Conservation (phyloP, 2,113 vertebrate genomes). For the Actinemys pallida region DNA sequence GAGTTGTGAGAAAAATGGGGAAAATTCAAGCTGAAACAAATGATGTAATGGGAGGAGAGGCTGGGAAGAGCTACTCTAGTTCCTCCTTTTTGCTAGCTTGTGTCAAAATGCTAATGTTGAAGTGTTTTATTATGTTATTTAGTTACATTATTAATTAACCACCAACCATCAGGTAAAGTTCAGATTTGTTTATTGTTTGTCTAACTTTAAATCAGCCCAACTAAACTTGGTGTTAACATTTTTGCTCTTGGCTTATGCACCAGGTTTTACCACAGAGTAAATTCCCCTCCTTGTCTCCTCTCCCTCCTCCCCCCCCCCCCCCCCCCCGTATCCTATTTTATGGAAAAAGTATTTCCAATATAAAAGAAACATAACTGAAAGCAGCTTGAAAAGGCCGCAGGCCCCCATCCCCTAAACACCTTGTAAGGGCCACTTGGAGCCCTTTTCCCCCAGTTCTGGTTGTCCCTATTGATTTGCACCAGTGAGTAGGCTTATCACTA, state of each 20-base stretch:
- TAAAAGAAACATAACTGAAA: neutral
- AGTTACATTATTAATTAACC: neutral
- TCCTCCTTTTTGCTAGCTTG: neutral
- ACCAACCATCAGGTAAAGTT: neutral
- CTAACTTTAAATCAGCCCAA: neutral
- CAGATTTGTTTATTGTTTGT: neutral
- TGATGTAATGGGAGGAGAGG: neutral
- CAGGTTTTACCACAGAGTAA: neutral
- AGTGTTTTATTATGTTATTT: neutral
- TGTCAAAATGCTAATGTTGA: neutral
- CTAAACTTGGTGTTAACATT: neutral
- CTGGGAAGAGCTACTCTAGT: neutral
- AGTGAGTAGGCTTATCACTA: neutral
- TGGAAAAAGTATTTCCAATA: neutral
- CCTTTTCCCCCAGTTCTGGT: neutral
- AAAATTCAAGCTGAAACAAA: neutral
- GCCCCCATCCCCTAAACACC: neutral
- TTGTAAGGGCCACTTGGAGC: neutral
- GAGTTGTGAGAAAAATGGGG: neutral
- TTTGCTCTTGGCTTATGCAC: neutral
- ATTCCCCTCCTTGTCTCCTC: neutral
- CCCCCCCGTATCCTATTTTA: neutral
- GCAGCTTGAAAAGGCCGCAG: neutral
- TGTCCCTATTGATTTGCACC: neutral
- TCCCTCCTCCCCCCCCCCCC: rapidly evolving